Evolutionary conservation across 2,113 vertebrate species (phyloP).

Genomic region (Neotragus moschatus): DNA sequence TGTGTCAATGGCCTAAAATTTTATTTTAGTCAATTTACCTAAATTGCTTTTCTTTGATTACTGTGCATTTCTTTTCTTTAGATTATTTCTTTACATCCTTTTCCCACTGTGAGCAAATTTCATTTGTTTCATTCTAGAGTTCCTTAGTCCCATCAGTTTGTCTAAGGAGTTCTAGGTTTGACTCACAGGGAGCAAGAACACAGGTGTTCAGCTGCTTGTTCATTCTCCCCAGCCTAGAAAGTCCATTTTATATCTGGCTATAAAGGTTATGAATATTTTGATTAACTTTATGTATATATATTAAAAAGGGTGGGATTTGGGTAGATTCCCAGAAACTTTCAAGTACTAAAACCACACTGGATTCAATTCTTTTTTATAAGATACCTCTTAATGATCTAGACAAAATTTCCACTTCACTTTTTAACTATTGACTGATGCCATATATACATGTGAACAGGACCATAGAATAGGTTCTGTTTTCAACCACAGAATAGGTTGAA

Average conservation of each 20-base stretch:
- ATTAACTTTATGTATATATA: conserved; percentile 16
- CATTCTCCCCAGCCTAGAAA: background rate
- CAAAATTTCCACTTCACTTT: conserved; percentile 12
- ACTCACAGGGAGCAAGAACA: background rate
- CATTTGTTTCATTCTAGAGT: background rate
- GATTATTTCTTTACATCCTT: background rate
- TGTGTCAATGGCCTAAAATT: background rate
- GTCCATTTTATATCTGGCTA: background rate
- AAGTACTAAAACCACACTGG: background rate
- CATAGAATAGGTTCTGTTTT: background rate
- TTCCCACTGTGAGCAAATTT: background rate
- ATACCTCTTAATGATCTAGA: conserved; percentile 23
- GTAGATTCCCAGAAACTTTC: conserved; percentile 49
- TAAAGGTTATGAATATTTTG: conserved; percentile 45
- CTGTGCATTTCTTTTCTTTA: background rate
- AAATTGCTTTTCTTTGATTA: background rate
- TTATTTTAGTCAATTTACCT: background rate
- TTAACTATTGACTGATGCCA: background rate
- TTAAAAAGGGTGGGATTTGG: conserved; percentile 25
- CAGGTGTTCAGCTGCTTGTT: background rate
- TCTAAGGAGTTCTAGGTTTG: background rate
- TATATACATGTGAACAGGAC: background rate
- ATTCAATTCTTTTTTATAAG: conserved; percentile 14
- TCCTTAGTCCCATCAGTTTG: background rate
- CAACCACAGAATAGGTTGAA: background rate